Conservation (phyloP, 2,797 vertebrate species). For the Corythornis leucogaster region DNA sequence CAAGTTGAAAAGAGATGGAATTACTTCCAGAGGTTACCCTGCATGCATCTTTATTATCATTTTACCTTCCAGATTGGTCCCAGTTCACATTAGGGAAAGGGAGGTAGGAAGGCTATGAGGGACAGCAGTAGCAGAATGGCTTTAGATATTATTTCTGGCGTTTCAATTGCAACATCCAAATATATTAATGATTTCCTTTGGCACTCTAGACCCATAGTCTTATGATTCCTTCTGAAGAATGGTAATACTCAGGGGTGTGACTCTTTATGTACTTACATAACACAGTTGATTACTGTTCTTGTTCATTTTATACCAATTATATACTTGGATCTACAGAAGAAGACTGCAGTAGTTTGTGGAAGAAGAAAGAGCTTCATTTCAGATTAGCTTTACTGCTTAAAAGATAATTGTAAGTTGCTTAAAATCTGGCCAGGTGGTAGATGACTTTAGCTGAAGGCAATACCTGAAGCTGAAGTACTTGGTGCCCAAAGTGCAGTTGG, state of each 20-base stretch:
- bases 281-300: background rate
- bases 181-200: background rate
- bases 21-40: background rate
- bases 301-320: background rate
- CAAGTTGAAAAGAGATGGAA: background rate
- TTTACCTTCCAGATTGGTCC: background rate
- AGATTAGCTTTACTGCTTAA: background rate
- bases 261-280: background rate
- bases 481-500: constrained; percentile 3
- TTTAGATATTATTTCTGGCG: background rate
- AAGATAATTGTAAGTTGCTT: background rate
- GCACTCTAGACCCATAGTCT: background rate
- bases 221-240: background rate
- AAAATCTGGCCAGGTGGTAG: background rate
- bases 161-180: background rate
- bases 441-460: background rate
- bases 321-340: background rate
- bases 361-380: background rate
- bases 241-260: background rate
- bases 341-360: background rate
- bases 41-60: background rate
- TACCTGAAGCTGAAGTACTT: constrained; percentile 14
- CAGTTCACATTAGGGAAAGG: background rate
- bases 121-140: background rate
- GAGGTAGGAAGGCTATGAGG: background rate